Percentiles rank a stretch among this genome's conserved stretches.
phyloP scores from a whole-genome alignment of 2,113 vertebrate species.

The Motacilla tschutschensis region DNA sequence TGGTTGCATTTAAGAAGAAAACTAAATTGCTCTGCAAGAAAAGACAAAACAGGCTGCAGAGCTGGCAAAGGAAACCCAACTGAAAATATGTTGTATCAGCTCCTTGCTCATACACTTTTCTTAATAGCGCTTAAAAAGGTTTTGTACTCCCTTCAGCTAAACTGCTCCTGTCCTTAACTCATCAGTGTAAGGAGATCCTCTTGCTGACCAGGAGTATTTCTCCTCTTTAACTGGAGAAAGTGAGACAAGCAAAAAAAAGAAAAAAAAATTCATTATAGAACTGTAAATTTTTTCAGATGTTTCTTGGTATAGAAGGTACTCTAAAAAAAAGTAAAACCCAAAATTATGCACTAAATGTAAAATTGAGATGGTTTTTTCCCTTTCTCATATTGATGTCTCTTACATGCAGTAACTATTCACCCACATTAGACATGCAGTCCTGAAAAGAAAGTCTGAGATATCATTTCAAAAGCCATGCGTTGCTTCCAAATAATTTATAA shows the following conservation, averaged over 20 bases:
- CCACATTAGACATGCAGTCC: neutral
- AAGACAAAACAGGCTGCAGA: neutral
- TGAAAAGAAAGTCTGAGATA: neutral
- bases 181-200: neutral
- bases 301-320: neutral
- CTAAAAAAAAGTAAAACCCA: neutral
- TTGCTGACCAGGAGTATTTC: neutral
- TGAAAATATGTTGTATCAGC: neutral
- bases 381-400: neutral
- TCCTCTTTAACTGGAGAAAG: neutral
- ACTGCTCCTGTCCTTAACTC: neutral
- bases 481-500: neutral
- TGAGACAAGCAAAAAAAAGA: neutral
- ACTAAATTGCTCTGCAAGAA: neutral
- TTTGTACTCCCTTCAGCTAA: neutral
- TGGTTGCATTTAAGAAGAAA: neutral
- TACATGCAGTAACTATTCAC: neutral
- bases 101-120: neutral
- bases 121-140: neutral
- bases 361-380: neutral
- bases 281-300: neutral
- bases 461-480: neutral
- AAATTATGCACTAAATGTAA: neutral
- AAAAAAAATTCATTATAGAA: neutral
- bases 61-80: neutral